Base-by-base conservation (phyloP, 2,888 invertebrate species). In the Steinernema hermaphroditum region DNA sequence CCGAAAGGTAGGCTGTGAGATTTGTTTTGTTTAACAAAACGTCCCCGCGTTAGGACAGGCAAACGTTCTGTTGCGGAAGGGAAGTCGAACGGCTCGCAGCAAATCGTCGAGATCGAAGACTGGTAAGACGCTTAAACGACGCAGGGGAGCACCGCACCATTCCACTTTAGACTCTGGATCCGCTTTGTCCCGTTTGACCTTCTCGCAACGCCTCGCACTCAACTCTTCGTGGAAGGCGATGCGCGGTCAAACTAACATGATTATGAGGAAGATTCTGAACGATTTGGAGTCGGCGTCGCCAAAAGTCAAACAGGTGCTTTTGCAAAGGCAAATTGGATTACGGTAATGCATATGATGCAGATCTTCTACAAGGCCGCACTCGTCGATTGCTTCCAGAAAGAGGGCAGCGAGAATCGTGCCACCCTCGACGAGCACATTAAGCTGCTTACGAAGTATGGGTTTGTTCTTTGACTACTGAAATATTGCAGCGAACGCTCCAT, bases 281-380 rank as follows among this genome's bases (percentile, higher is more conserved):
- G 85, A 85, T 71, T 71, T 85, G 74, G 83, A 85, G 69, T 76
- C 82, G 22, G 83, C 80, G 19, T 82, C 81, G 9, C 83, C 83
- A 19, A 84, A 85, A 73, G 85, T 85, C 68, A 85, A 85, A 73
- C 83, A 84, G 73, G 83, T 83, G 14, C 43, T 75, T 37, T 4
- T 22, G 29, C 24, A 2, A 8, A 12, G 68, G 24, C 14, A 22
- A 27, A 22, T 27, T 68, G 24, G 68, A 44, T 73, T 75, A 24
- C 74, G 22, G 32, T 54, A 16, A 24, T 9, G 12, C 16, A 12
- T n/a, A 19, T 44, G 32, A 46, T 80, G 54, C 69, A 85, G 80
- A 86, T 85, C 22, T 85, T 85, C 79, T 86, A 83, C 79, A 86
- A 86, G 69, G 85, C 86, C 6, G 82, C 83, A 0, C 72, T 85